Evolutionary conservation across 1,140 invertebrate species (phyloP), one percentile per base, ranked within the genome.

Genomic region (Aricia agestis): DNA sequence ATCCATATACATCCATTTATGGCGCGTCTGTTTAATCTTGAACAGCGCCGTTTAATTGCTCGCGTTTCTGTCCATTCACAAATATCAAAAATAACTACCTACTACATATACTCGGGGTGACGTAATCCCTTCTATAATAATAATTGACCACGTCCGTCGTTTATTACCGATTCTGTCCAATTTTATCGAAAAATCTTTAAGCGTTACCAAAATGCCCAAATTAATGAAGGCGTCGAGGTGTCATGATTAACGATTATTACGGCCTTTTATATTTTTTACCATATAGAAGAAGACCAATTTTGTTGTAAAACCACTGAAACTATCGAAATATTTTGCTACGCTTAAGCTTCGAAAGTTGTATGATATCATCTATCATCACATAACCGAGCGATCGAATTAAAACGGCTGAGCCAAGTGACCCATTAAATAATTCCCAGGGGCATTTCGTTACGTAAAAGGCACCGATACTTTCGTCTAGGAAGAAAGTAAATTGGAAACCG

Each of bases 401-500:
- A 52, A 52, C 45, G 13, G 36, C 36, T 36, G 5, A 36, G 36
- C 9, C 36, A 36, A 41, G 6, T 61, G 25, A 68, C 57, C 11
- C 32, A 68, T 17, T 25, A 18, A 25, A 68, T 31, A 25, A 68
- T 31, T 32, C 67, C 18, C 58, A 63, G 17, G 58, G 52, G 45
- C 70, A 68, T 10, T 19, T 11, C 41, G 63, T 32, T 45, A 52
- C 45, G 45, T 52, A 66, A 11, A 25, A 70, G 59, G 36, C 61
- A 45, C 58, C 59, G 68, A 70, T 82, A 75, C 75, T 79, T 71
- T 70, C 75, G 70, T 81, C 72, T 67, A 75, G 76, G 76, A 83
- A 80, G 78, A 83, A 81, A 83, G 79, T 82, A 83, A 86, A 87
- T 87, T 84, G 84, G 80, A 82, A 82, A 82, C 81, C 82, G 82